phyloP scores from a whole-genome alignment of 1,140 invertebrate genomes.

The Lepidurus couesii region DNA sequence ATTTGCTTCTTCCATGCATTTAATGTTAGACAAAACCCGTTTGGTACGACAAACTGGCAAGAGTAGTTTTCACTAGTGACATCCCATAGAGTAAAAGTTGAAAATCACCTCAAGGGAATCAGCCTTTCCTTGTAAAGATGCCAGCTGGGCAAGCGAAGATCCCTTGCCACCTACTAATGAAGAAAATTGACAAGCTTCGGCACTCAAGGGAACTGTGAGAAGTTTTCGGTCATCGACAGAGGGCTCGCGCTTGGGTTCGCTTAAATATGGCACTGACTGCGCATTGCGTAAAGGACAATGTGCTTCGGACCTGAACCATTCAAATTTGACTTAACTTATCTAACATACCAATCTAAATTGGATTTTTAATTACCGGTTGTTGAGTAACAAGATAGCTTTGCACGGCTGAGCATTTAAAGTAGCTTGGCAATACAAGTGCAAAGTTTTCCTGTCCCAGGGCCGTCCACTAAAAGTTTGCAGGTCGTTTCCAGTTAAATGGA shows the following conservation, averaged over 20 bases:
- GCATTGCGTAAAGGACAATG: constrained; percentile 31
- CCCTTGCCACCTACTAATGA: constrained; percentile 65
- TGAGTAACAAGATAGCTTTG: constrained; percentile 36
- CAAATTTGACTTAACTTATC: constrained; percentile 34
- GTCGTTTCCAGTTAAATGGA: constrained; percentile 32
- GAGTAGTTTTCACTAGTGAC: not conserved
- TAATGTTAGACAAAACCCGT: constrained; percentile 57
- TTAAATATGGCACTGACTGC: constrained; percentile 32
- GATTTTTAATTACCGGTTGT: constrained; percentile 32
- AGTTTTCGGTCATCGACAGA: constrained; percentile 27
- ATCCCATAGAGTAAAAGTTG: constrained; percentile 15
- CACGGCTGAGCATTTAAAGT: constrained; percentile 35
- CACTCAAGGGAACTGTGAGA: constrained; percentile 47
- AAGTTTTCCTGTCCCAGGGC: constrained; percentile 36
- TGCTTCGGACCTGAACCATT: constrained; percentile 37
- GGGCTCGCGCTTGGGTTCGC: constrained; percentile 15
- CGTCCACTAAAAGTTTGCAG: constrained; percentile 38
- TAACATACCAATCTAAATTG: constrained; percentile 31
- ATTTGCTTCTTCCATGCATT: constrained; percentile 53
- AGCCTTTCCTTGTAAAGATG: constrained; percentile 45
- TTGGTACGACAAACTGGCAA: constrained; percentile 46
- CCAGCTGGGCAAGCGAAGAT: constrained; percentile 58
- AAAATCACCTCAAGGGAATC: constrained; percentile 27
- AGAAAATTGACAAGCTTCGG: constrained; percentile 46
- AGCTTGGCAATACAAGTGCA: constrained; percentile 33